Evolutionary conservation across 1,140 invertebrate genomes (phyloP).

Genomic region (Drosophila tsacasi): DNA sequence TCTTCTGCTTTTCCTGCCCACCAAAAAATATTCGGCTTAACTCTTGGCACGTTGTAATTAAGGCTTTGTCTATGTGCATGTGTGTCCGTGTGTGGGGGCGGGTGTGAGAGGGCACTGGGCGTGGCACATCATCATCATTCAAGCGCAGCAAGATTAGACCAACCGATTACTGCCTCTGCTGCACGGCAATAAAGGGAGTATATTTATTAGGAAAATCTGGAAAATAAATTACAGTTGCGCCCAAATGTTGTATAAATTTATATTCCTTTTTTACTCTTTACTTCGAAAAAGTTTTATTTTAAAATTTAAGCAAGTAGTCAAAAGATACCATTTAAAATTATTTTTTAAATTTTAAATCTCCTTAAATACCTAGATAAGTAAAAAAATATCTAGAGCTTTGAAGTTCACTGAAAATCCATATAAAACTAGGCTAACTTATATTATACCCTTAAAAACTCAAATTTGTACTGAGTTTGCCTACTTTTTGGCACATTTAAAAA

Average conservation of each 20-base stretch:
- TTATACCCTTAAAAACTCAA: background rate
- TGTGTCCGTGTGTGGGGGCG: constrained; percentile 4
- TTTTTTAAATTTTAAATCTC: background rate
- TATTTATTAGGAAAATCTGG: background rate
- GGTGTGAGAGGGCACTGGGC: constrained; percentile 35
- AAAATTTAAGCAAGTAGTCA: too few species aligned
- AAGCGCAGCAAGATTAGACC: constrained; percentile 79
- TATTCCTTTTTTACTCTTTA: too few species aligned
- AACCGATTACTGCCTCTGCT: constrained; percentile 60
- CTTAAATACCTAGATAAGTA: background rate
- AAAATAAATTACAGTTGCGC: background rate
- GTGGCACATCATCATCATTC: constrained; percentile 82
- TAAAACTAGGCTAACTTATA: background rate
- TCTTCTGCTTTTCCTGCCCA: constrained; percentile 29
- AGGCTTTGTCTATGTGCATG: constrained; percentile 54
- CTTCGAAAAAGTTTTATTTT: too few species aligned
- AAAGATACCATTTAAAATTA: background rate
- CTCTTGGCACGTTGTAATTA: constrained; percentile 74
- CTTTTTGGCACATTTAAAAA: background rate
- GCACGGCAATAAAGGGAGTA: constrained; percentile 9
- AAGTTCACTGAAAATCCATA: background rate
- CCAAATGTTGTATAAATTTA: too few species aligned
- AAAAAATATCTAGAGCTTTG: background rate
- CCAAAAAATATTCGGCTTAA: constrained; percentile 53
- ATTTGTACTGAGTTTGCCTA: background rate